phyloP scores from a whole-genome alignment of 2,888 invertebrate species.

The Xestia c-nigrum region DNA sequence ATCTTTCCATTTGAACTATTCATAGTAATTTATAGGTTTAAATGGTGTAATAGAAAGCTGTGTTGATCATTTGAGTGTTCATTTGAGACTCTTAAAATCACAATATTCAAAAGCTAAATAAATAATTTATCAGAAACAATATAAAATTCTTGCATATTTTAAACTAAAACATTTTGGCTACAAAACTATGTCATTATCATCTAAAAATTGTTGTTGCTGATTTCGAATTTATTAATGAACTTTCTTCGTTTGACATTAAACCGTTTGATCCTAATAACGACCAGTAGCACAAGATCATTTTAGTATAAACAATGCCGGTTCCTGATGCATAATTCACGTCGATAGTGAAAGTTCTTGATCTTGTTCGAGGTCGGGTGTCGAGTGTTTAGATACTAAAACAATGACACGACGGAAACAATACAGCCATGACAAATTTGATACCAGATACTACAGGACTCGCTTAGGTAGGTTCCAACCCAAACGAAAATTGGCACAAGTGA shows the following conservation, averaged over 20 bases:
- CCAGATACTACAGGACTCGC: conserved; percentile 32
- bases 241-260: conserved; percentile 47
- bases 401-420: conserved; percentile 59
- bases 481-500: conserved; percentile 53
- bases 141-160: conserved; percentile 46
- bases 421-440: conserved; percentile 40
- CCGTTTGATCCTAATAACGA: conserved; percentile 29
- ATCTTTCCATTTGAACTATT: conserved; percentile 10
- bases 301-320: conserved; percentile 64
- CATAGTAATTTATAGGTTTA: conserved; percentile 5
- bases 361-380: conserved; percentile 62
- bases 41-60: conserved; percentile 26
- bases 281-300: conserved; percentile 50
- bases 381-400: conserved; percentile 55
- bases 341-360: conserved; percentile 81
- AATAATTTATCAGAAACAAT: conserved; percentile 16
- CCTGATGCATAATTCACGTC: conserved; percentile 69
- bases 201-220: conserved; percentile 4
- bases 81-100: not conserved
- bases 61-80: not conserved
- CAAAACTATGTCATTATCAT: conserved; percentile 27
- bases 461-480: conserved; percentile 37
- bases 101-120: conserved; percentile 11
- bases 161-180: conserved; percentile 4
- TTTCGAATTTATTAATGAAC: conserved; percentile 45